Percentiles rank a stretch among this genome's conserved stretches.
These are phyloP conservation scores for Himalopsyche phryganea DNA, from an alignment of 1,140 invertebrate species.

Conservation along the genomic window DNA sequence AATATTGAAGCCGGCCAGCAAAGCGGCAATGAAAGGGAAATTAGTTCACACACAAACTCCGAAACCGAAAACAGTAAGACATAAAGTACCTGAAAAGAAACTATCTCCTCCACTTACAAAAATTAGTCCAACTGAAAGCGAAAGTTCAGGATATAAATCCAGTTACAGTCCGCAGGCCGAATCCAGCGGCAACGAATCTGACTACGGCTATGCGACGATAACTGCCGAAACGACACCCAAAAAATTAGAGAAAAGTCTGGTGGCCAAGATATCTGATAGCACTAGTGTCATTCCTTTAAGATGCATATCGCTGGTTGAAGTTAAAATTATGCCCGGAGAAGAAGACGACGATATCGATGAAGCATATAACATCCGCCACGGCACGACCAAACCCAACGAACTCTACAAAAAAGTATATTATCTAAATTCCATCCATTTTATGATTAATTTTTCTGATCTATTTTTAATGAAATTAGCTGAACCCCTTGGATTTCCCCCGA, in stretches of 20 bases:
- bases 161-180: slow-evolving; percentile 47
- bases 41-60: slow-evolving; percentile 10
- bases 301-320: slow-evolving; percentile 48
- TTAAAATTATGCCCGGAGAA: slow-evolving; percentile 38
- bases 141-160: slow-evolving; percentile 58
- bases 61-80: slow-evolving; percentile 11
- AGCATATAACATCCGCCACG: slow-evolving; percentile 37
- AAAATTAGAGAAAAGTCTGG: slow-evolving; percentile 43
- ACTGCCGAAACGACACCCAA: slow-evolving; percentile 46
- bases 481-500: slow-evolving; percentile 50
- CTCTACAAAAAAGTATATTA: slow-evolving; percentile 53
- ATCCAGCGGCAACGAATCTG: slow-evolving; percentile 55
- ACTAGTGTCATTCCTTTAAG: slow-evolving; percentile 47
- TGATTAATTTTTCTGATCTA: slow-evolving; percentile 59
- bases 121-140: slow-evolving; percentile 49
- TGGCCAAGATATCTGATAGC: slow-evolving; percentile 38
- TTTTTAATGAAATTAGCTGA: slow-evolving; percentile 55
- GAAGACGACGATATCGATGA: slow-evolving; percentile 41
- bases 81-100: slow-evolving; percentile 3
- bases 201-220: slow-evolving; percentile 55
- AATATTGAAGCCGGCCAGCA: slow-evolving; percentile 35
- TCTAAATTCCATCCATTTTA: slow-evolving; percentile 59
- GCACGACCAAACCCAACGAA: slow-evolving; percentile 38
- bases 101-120: slow-evolving; percentile 2
- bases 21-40: slow-evolving; percentile 14